Percentiles rank a stretch among this genome's conserved stretches.
These are phyloP conservation scores for Gallinago solitaria DNA, from an alignment of 2,797 vertebrate genomes.

Conservation along the genomic window DNA sequence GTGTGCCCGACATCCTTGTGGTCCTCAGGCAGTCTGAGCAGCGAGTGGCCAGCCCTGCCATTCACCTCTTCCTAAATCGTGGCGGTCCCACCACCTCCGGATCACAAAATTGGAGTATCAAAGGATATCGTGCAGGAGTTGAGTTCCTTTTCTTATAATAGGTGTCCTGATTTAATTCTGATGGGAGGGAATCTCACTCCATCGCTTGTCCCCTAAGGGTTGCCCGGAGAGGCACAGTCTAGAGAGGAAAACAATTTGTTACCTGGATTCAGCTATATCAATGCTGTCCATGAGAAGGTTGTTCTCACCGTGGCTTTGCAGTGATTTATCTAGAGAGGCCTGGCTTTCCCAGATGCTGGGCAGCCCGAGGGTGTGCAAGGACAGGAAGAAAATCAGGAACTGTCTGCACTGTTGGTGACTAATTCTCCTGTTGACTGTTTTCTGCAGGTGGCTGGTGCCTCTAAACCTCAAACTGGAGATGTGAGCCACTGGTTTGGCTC, in stretches of 20 bases:
- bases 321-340: background rate
- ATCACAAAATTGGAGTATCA: background rate
- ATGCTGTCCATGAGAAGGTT: background rate
- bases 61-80: background rate
- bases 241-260: background rate
- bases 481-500: background rate
- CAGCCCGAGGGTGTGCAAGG: accelerated
- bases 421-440: background rate
- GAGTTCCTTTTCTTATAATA: background rate
- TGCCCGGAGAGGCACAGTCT: background rate
- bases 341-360: background rate
- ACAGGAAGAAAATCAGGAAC: background rate
- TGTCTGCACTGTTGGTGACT: background rate
- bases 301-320: background rate
- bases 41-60: background rate
- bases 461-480: background rate
- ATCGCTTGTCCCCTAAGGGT: background rate
- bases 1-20: accelerated
- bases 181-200: background rate
- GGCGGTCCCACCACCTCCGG: accelerated
- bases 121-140: background rate
- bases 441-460: background rate
- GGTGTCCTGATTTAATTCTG: background rate
- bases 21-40: background rate
- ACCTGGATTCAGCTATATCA: background rate